Evolutionary conservation across 2,888 invertebrate genomes (phyloP).

Genomic region (Thereva nobilitata): DNA sequence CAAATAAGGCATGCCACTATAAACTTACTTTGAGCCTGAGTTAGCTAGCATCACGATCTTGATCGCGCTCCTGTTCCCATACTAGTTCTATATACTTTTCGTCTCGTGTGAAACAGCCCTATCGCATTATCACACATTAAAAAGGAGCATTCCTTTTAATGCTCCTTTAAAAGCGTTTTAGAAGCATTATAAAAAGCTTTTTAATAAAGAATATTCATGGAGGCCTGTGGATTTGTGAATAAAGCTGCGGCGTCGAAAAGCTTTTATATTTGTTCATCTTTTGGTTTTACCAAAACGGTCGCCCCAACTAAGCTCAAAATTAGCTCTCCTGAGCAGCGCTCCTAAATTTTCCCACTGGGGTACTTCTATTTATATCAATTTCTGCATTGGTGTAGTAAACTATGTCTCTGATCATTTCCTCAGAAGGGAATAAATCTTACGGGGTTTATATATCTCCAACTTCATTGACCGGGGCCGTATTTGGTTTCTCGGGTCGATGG

Average conservation of each 20-base stretch:
- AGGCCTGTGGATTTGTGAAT: no score
- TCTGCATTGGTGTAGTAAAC: background rate
- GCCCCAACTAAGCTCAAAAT: background rate
- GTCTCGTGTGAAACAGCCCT: background rate
- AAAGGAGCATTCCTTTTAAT: no score
- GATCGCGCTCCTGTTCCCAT: background rate
- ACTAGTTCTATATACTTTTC: background rate
- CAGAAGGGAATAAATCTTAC: background rate
- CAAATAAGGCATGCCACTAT: background rate
- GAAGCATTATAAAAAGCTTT: no score
- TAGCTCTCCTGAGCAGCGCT: background rate
- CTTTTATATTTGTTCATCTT: background rate
- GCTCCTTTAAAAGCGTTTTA: no score
- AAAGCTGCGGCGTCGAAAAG: no score
- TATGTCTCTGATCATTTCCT: background rate
- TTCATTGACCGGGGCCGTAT: no score
- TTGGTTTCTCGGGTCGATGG: no score
- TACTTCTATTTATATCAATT: background rate
- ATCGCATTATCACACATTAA: background rate
- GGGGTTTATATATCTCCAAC: background rate
- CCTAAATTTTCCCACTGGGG: background rate
- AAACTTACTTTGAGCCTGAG: background rate
- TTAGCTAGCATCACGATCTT: background rate
- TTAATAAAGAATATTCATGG: no score
- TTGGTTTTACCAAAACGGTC: background rate